Conservation (phyloP, 2,113 vertebrate genomes). For the Shinisaurus crocodilurus region DNA sequence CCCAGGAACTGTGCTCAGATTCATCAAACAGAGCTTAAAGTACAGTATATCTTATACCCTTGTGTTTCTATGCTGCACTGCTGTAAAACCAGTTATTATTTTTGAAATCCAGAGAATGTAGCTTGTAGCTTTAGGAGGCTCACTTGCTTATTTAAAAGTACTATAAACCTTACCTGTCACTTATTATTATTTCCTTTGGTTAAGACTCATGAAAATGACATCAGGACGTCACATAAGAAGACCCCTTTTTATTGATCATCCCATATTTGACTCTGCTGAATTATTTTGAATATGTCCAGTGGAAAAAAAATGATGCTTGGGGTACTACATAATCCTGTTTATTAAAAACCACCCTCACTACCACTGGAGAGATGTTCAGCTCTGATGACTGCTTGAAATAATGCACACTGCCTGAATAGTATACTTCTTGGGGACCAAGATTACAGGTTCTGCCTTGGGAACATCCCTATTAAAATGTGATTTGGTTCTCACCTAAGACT, state of each 20-base stretch:
- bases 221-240: conserved; percentile 59
- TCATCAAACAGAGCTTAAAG: conserved; percentile 93
- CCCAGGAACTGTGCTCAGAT: conserved; percentile 89
- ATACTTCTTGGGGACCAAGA: not conserved
- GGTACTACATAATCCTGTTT: conserved; percentile 38
- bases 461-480: not conserved
- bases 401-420: fast-evolving
- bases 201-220: conserved; percentile 76
- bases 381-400: conserved; percentile 34
- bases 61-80: conserved; percentile 80
- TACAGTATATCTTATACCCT: conserved; percentile 87
- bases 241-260: conserved; percentile 68
- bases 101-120: conserved; percentile 84
- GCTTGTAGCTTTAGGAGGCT: conserved; percentile 82
- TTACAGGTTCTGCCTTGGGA: not conserved
- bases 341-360: conserved; percentile 41
- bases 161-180: conserved; percentile 73
- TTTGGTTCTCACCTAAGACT: fast-evolving
- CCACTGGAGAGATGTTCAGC: not conserved
- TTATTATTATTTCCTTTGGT: conserved; percentile 81
- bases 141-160: conserved; percentile 83
- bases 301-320: conserved; percentile 42
- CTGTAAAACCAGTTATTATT: conserved; percentile 86
- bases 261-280: conserved; percentile 62
- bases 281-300: conserved; percentile 47